A percentile compares a stretch with the other conserved stretches of the same genome.
Evolutionary conservation across 1,140 invertebrate species (phyloP).

Genomic region (Pararge aegeria): DNA sequence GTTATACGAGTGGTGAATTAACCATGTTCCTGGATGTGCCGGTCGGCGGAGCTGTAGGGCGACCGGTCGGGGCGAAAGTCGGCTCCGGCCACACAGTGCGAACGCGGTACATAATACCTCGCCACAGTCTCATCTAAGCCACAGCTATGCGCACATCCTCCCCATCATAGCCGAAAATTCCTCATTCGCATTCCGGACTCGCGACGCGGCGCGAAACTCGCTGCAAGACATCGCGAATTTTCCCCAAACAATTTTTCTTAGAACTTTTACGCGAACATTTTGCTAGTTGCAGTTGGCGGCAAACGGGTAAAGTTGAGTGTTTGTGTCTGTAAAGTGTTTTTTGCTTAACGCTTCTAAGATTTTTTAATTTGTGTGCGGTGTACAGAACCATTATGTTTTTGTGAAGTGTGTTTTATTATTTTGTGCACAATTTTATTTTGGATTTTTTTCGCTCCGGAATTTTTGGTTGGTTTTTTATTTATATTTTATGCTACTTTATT

Average conservation of each 20-base stretch:
- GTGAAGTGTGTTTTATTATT: constrained; percentile 70
- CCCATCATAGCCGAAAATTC: constrained; percentile 74
- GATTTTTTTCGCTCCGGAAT: constrained; percentile 68
- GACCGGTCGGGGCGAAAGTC: constrained; percentile 76
- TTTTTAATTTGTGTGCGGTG: constrained; percentile 67
- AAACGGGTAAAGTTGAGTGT: constrained; percentile 75
- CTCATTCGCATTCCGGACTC: constrained; percentile 57
- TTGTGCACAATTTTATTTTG: constrained; percentile 68
- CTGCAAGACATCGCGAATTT: constrained; percentile 47
- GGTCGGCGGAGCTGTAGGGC: constrained; percentile 67
- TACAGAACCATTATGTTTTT: constrained; percentile 59
- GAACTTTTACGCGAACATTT: constrained; percentile 39
- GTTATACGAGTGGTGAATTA: constrained; percentile 52
- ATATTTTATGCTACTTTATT: constrained; percentile 42
- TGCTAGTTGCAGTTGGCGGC: constrained; percentile 59
- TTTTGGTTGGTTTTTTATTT: constrained; percentile 64
- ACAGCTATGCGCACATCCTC: constrained; percentile 77
- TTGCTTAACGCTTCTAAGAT: constrained; percentile 62
- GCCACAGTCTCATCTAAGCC: constrained; percentile 78
- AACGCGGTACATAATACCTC: constrained; percentile 53
- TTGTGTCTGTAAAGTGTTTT: constrained; percentile 68
- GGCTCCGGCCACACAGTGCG: constrained; percentile 62
- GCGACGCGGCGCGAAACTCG: constrained; percentile 59
- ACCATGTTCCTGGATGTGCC: constrained; percentile 68
- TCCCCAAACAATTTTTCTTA: constrained; percentile 31